Conservation (phyloP, 1,140 invertebrate genomes). For the Lepidostoma basale region DNA sequence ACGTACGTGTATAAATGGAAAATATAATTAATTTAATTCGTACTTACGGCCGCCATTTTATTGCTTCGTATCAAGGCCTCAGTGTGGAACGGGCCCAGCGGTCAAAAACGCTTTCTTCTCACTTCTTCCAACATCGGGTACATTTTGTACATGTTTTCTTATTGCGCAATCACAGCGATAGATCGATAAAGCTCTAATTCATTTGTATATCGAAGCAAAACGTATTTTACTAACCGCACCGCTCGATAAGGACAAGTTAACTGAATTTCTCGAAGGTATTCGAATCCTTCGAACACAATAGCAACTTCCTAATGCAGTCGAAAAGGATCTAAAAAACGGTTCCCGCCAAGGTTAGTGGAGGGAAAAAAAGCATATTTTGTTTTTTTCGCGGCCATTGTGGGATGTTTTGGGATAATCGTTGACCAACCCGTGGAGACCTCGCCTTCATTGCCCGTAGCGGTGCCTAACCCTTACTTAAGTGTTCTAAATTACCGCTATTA, state of each 20-base stretch:
- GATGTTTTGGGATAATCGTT: conserved; percentile 33
- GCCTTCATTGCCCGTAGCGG: conserved; percentile 9
- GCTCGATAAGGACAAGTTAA: conserved; percentile 40
- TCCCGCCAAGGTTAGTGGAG: conserved; percentile 33
- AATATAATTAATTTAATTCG: too few species aligned
- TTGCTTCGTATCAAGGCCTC: too few species aligned
- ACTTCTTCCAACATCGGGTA: too few species aligned
- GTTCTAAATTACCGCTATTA: conserved; percentile 43
- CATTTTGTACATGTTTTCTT: too few species aligned
- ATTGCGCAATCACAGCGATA: too few species aligned
- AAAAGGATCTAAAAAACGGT: conserved; percentile 35
- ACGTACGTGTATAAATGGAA: too few species aligned
- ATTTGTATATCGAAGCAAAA: neutral
- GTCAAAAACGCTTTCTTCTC: too few species aligned
- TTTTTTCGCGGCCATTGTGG: conserved; percentile 44
- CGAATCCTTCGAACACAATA: conserved; percentile 34
- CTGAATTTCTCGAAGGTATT: conserved; percentile 38
- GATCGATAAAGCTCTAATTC: too few species aligned
- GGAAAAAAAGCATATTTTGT: conserved; percentile 35
- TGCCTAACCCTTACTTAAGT: conserved; percentile 32
- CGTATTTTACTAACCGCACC: conserved; percentile 33
- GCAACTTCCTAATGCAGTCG: conserved; percentile 42
- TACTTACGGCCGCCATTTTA: too few species aligned
- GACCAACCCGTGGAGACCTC: conserved; percentile 18
- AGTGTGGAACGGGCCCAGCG: too few species aligned